These are phyloP conservation scores for Liasis olivaceus DNA, from an alignment of 2,797 vertebrate species.

Conservation along the genomic window DNA sequence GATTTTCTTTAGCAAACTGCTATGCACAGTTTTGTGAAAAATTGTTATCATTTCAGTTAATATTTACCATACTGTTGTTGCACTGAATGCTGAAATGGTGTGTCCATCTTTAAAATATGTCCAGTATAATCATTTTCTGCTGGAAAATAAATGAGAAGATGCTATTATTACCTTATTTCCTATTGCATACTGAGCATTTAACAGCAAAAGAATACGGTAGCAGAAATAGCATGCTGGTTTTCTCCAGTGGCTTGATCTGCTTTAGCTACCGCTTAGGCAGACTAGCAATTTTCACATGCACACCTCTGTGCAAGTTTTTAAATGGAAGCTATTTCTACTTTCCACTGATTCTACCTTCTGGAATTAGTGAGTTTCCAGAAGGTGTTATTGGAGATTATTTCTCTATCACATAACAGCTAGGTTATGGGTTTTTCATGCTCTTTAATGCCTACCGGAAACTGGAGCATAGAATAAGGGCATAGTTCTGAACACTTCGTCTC, in stretches of 20 bases:
- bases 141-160: background rate
- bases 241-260: background rate
- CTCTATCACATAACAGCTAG: background rate
- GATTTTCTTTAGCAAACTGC: background rate
- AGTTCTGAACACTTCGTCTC: background rate
- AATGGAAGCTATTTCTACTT: background rate
- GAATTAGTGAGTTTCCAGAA: background rate
- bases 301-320: background rate
- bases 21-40: background rate
- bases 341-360: background rate
- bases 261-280: background rate
- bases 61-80: background rate
- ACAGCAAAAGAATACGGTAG: background rate
- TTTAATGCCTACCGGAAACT: background rate
- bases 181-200: background rate
- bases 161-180: conserved; percentile 6
- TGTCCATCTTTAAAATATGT: conserved; percentile 13
- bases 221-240: background rate
- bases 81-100: background rate
- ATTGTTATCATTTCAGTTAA: background rate
- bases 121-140: conserved; percentile 9
- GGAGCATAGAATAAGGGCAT: background rate
- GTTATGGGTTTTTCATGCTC: background rate
- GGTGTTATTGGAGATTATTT: background rate
- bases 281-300: background rate